Conservation (phyloP, 2,113 vertebrate species). For the Sorex araneus region DNA sequence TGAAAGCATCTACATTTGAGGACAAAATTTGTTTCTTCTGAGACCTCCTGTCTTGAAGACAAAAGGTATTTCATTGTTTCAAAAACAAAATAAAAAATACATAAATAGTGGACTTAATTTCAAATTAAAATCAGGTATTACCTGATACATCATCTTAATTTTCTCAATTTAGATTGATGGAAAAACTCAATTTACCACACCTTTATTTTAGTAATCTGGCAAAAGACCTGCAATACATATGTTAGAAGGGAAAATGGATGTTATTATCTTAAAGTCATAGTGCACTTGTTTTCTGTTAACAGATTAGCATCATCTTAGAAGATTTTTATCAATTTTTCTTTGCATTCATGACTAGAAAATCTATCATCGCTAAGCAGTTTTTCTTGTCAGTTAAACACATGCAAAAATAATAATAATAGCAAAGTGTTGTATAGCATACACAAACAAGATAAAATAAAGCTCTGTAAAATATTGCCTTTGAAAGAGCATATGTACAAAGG, state of each 20-base stretch:
- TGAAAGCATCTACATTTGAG: not conserved
- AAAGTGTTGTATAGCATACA: not conserved
- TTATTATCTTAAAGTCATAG: not conserved
- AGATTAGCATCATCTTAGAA: conserved; percentile 21
- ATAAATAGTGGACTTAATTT: conserved; percentile 21
- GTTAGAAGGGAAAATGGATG: not conserved
- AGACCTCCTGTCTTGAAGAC: conserved; percentile 27
- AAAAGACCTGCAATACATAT: not conserved
- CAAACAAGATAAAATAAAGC: conserved; percentile 27
- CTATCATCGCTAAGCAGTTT: not conserved
- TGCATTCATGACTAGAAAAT: conserved; percentile 8
- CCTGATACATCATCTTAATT: no score
- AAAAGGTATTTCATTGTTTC: not conserved
- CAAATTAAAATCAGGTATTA: not conserved
- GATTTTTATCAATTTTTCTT: not conserved
- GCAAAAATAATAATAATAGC: no score
- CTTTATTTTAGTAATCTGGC: not conserved
- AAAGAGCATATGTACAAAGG: conserved; percentile 58
- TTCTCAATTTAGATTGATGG: not conserved
- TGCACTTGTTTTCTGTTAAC: conserved; percentile 1
- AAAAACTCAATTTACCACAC: not conserved
- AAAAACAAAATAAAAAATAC: conserved; percentile 2
- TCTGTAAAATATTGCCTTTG: conserved; percentile 37
- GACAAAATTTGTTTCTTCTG: conserved; percentile 1
- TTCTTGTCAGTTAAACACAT: not conserved